phyloP scores from a whole-genome alignment of 2,797 vertebrate species.

The Hydrophis major region DNA sequence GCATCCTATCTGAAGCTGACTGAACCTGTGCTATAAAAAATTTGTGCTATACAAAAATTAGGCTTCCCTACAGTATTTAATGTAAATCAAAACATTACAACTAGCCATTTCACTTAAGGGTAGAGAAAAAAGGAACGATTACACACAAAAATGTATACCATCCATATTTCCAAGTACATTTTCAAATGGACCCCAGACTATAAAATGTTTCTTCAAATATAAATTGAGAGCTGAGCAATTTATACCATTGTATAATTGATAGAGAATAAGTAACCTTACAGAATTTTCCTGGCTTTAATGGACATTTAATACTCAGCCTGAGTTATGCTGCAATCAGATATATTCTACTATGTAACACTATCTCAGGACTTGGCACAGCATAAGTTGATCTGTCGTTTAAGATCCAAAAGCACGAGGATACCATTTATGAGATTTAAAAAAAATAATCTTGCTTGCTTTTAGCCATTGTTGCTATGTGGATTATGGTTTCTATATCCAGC shows the following conservation, averaged over 20 bases:
- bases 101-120: neutral
- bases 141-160: neutral
- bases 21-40: neutral
- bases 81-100: neutral
- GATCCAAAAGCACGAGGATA: conserved; percentile 24
- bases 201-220: neutral
- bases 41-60: neutral
- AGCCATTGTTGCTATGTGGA: conserved; percentile 50
- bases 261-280: neutral
- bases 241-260: neutral
- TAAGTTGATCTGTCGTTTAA: conserved; percentile 24
- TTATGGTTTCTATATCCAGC: conserved; percentile 32
- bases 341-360: neutral
- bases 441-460: conserved; percentile 46
- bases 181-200: neutral
- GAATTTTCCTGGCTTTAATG: neutral
- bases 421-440: conserved; percentile 40
- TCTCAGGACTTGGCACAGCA: rapidly evolving
- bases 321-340: neutral
- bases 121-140: neutral
- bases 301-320: neutral
- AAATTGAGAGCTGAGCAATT: neutral
- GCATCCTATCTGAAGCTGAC: neutral
- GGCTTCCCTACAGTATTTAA: neutral
- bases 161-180: neutral